Evolutionary conservation across 2,797 vertebrate species (phyloP).

Genomic region (Uromys caudimaculatus): DNA sequence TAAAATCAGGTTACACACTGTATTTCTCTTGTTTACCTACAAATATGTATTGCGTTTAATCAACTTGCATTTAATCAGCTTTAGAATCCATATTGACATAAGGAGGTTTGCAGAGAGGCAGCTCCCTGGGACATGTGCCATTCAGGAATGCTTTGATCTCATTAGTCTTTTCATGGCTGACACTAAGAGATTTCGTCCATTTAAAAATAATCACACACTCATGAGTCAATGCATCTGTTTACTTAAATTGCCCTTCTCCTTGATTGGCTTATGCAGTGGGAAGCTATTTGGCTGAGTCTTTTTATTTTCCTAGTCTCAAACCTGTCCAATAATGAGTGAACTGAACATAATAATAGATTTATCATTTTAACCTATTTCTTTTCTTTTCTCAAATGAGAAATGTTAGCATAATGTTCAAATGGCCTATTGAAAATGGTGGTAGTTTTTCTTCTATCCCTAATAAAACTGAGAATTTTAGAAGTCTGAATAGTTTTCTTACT

Average conservation of each 20-base stretch:
- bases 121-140: not conserved
- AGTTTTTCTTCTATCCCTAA: not conserved
- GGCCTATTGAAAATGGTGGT: not conserved
- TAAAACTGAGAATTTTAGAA: slow-evolving; percentile 19
- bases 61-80: slow-evolving; percentile 35
- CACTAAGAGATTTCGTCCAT: not conserved
- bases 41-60: not conserved
- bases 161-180: slow-evolving; percentile 36
- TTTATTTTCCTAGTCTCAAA: not conserved
- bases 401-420: slow-evolving; percentile 10
- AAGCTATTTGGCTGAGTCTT: not conserved
- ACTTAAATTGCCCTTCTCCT: slow-evolving; percentile 41
- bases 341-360: slow-evolving; percentile 12
- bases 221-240: slow-evolving; percentile 42
- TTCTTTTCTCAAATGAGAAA: slow-evolving; percentile 30
- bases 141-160: slow-evolving; percentile 41
- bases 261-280: not conserved
- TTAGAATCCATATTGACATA: slow-evolving; percentile 20
- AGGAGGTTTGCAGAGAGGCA: not conserved
- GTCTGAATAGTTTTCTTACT: not conserved
- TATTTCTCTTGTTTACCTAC: slow-evolving; percentile 6
- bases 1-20: not conserved
- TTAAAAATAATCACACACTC: slow-evolving; percentile 9
- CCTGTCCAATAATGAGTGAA: not conserved
- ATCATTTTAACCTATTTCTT: not conserved